phyloP scores from a whole-genome alignment of 1,140 invertebrate genomes.

The Pseudachorutes palmiensis region DNA sequence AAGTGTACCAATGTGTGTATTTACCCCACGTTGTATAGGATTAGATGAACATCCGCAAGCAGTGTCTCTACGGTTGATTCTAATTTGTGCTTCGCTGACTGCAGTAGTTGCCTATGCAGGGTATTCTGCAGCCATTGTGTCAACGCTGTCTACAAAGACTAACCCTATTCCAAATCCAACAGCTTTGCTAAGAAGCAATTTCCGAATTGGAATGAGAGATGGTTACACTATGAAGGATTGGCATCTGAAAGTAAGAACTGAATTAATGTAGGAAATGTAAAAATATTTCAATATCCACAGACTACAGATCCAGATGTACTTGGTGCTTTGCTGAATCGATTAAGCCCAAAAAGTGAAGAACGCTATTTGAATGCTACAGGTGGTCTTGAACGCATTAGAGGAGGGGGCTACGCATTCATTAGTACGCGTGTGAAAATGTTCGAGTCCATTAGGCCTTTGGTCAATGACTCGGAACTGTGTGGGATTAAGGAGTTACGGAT shows the following conservation, averaged over 20 bases:
- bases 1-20: background rate
- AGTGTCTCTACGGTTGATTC: slow-evolving; percentile 30
- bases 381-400: slow-evolving; percentile 7
- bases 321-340: too few species aligned
- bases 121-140: slow-evolving; percentile 36
- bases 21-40: background rate
- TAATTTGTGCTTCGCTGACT: slow-evolving; percentile 31
- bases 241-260: background rate
- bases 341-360: too few species aligned
- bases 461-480: slow-evolving; percentile 22
- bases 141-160: slow-evolving; percentile 25
- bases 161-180: slow-evolving; percentile 28
- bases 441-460: background rate
- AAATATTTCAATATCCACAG: too few species aligned
- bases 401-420: slow-evolving; percentile 27
- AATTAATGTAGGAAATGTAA: too few species aligned
- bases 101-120: slow-evolving; percentile 35
- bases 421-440: slow-evolving; percentile 24
- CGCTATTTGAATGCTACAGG: slow-evolving; percentile 23
- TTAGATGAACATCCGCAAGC: slow-evolving; percentile 36
- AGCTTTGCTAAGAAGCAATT: slow-evolving; percentile 22
- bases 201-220: slow-evolving; percentile 24
- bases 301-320: too few species aligned
- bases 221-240: slow-evolving; percentile 9
- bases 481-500: slow-evolving; percentile 23